These are phyloP conservation scores for Globodera rostochiensis DNA, from an alignment of 1,140 invertebrate species.

Conservation along the genomic window DNA sequence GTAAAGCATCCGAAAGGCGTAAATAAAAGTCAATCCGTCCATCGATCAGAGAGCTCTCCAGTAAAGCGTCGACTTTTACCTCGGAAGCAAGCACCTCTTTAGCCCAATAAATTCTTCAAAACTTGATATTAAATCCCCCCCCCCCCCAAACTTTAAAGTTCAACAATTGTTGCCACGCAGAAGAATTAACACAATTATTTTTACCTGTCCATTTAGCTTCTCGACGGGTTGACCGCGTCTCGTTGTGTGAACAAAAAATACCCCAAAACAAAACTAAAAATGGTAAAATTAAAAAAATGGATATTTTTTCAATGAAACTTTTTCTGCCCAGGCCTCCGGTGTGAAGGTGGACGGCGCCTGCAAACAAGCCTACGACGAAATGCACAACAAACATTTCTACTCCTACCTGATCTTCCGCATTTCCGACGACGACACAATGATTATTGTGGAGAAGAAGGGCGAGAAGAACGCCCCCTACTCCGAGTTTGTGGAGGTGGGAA, in stretches of 20 bases:
- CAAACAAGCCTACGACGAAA: constrained; percentile 63
- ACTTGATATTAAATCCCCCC: neutral
- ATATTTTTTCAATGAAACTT: no score
- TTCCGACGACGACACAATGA: constrained; percentile 61
- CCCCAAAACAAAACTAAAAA: neutral
- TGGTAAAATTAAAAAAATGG: neutral
- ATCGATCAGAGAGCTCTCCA: neutral
- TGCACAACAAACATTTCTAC: constrained; percentile 63
- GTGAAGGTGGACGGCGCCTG: constrained; percentile 63
- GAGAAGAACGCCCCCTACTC: constrained; percentile 63
- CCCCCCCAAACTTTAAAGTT: neutral
- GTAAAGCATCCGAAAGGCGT: neutral
- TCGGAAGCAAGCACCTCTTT: neutral
- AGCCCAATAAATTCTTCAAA: neutral
- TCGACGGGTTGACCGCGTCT: neutral
- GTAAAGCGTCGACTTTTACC: neutral
- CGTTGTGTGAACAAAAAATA: neutral
- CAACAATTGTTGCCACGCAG: neutral
- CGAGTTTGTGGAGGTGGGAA: constrained; percentile 61
- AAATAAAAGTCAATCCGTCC: neutral
- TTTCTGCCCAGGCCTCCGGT: constrained; percentile 56
- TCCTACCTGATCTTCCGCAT: constrained; percentile 64
- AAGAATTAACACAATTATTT: neutral
- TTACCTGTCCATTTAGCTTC: neutral
- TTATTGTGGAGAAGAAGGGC: constrained; percentile 65